Evolutionary conservation across 1,140 invertebrate genomes (phyloP), one percentile per base, ranked within the genome.

Genomic region (Lepidurus apus): DNA sequence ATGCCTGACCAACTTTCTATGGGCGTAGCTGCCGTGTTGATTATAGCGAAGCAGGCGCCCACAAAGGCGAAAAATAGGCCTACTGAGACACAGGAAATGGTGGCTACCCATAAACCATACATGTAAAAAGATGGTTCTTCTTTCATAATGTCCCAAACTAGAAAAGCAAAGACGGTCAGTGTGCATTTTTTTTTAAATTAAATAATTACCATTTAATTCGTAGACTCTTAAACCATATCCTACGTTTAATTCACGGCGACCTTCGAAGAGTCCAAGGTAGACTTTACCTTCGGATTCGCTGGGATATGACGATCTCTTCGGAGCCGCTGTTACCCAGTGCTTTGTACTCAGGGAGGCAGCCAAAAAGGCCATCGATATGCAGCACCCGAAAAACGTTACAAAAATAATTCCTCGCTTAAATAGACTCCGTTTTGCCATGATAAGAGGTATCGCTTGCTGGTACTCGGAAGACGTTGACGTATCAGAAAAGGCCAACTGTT

Each of bases 321-420:
- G 93, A 79, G 87, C 88, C 0, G 94, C 92, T 43, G 91, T 90
- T 1, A 95, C 89, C 96, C 96, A 98, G 82, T 93, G 90, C 81
- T 94, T 92, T 0, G 95, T 97, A 0, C 93, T 93, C 78, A 97
- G 85, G 42, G 93, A 92, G 11, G 93, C 92, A 13, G 93, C 90
- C 1, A 96, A 88, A 73, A 97, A 84, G 7, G 91, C 93, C 75
- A 96, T 91, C 77, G 92, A 92, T 75, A 95, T 84, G 83, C 93
- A 91, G 78, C 93, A 93, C 7, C 94, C 90, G 80, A 96, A 91
- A 84, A 97, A 96, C 26, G 95, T 96, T 77, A 93, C 90, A 82
- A 95, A 95, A 53, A 96, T 92, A 85, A 95, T 91, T 34, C 92
- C 91, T 80, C 92, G 86, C 82, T 90, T 90, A 81, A 93, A 92